Evolutionary conservation across 1,140 invertebrate species (phyloP).

Genomic region (Calliphora vicina): DNA sequence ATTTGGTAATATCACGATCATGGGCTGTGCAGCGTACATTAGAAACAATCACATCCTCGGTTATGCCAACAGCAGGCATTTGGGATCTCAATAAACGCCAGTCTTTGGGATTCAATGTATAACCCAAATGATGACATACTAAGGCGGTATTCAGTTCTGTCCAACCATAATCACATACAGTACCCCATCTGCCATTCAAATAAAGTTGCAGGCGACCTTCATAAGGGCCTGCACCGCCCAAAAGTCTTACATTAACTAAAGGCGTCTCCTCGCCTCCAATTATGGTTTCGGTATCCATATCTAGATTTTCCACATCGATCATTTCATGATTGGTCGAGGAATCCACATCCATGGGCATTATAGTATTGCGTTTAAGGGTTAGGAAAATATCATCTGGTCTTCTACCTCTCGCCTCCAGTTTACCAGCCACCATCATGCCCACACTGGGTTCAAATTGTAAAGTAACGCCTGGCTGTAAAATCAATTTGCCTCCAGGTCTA

Average conservation of each 20-base stretch:
- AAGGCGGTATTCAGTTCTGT: constrained; percentile 89
- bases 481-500: constrained; percentile 84
- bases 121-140: constrained; percentile 94
- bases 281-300: constrained; percentile 66
- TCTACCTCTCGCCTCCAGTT: constrained; percentile 82
- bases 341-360: constrained; percentile 70
- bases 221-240: constrained; percentile 76
- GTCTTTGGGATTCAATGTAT: constrained; percentile 90
- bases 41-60: constrained; percentile 80
- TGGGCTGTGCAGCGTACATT: constrained; percentile 91
- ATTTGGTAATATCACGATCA: constrained; percentile 91
- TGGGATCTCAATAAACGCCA: constrained; percentile 85
- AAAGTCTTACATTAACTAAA: constrained; percentile 74
- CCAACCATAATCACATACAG: constrained; percentile 97
- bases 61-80: constrained; percentile 79
- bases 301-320: constrained; percentile 62
- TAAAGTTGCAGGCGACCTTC: constrained; percentile 85
- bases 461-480: constrained; percentile 85
- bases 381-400: constrained; percentile 79
- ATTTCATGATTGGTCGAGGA: constrained; percentile 65
- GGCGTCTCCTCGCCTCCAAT: constrained; percentile 67
- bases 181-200: constrained; percentile 90
- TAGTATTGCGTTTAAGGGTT: constrained; percentile 78
- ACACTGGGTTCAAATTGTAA: constrained; percentile 88
- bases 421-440: constrained; percentile 96